Percentiles rank a stretch among this genome's conserved stretches.
Evolutionary conservation across 2,888 invertebrate species (phyloP).

Genomic region (Drosophila lutescens): DNA sequence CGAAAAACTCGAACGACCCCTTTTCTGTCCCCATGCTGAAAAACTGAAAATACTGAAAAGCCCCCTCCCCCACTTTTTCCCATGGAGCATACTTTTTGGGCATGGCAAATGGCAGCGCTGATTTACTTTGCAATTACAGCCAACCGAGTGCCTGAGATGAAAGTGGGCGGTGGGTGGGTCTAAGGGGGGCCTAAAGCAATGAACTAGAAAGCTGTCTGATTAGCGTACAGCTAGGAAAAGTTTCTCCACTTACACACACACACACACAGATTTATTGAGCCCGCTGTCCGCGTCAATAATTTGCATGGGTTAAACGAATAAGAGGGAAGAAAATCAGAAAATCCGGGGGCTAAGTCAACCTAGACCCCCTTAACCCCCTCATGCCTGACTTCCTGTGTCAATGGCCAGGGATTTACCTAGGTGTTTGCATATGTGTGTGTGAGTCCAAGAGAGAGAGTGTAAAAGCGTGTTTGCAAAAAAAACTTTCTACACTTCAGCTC

Average conservation of each 20-base stretch:
- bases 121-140: constrained; percentile 76
- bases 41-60: too few species aligned
- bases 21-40: not conserved
- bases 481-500: constrained; percentile 71
- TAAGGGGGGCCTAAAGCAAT: constrained; percentile 62
- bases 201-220: constrained; percentile 79
- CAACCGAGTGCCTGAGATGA: constrained; percentile 54
- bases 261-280: constrained; percentile 66
- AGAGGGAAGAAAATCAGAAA: constrained; percentile 6
- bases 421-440: not conserved
- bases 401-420: constrained; percentile 63
- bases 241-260: constrained; percentile 47
- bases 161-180: constrained; percentile 3
- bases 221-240: constrained; percentile 71
- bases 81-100: constrained; percentile 65
- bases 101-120: constrained; percentile 77
- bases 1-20: constrained; percentile 3
- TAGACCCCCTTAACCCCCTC: not conserved
- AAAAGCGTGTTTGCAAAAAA: constrained; percentile 65
- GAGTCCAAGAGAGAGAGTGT: constrained; percentile 57
- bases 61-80: constrained; percentile 1
- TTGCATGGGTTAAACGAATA: constrained; percentile 62
- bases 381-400: constrained; percentile 59
- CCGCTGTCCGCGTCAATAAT: constrained; percentile 74
- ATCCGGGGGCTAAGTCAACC: constrained; percentile 34